Conservation (phyloP, 2,797 vertebrate species). For the Phaenicophaeus curvirostris region DNA sequence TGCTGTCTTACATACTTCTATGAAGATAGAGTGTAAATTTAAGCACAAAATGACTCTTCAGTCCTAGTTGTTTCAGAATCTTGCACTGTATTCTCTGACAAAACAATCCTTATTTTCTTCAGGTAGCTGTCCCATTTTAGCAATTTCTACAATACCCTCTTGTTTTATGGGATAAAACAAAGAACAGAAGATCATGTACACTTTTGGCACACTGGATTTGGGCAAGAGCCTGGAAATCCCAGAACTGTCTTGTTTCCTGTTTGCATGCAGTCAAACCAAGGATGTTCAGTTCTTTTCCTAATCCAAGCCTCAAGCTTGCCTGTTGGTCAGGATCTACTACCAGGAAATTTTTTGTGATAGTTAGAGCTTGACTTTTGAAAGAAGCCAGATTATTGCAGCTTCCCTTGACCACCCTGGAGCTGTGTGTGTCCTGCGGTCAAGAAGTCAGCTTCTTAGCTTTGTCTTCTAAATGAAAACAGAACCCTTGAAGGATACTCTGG, state of each 20-base stretch:
- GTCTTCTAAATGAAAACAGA: not conserved
- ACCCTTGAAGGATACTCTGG: not conserved
- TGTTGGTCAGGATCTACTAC: not conserved
- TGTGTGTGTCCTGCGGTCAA: not conserved
- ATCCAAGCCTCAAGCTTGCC: not conserved
- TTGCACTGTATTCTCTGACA: slow-evolving; percentile 56
- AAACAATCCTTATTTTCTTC: slow-evolving; percentile 20
- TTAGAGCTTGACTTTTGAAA: not conserved
- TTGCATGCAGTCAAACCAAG: slow-evolving; percentile 43
- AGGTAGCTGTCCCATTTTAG: slow-evolving; percentile 25
- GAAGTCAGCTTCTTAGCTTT: slow-evolving; percentile 35
- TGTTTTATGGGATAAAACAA: slow-evolving; percentile 19
- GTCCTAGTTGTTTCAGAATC: slow-evolving; percentile 41
- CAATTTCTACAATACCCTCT: not conserved
- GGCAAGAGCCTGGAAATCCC: slow-evolving; percentile 31
- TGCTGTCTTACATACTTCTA: slow-evolving; percentile 34
- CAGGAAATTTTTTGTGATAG: not conserved
- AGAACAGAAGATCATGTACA: not conserved
- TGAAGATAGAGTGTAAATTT: slow-evolving; percentile 45
- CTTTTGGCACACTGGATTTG: slow-evolving; percentile 30
- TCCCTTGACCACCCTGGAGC: not conserved
- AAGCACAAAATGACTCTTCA: slow-evolving; percentile 59
- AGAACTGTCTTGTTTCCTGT: slow-evolving; percentile 8
- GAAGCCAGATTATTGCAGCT: not conserved
- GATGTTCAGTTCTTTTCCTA: slow-evolving; percentile 4